Conservation (phyloP, 2,797 vertebrate genomes). For the Fringilla coelebs region DNA sequence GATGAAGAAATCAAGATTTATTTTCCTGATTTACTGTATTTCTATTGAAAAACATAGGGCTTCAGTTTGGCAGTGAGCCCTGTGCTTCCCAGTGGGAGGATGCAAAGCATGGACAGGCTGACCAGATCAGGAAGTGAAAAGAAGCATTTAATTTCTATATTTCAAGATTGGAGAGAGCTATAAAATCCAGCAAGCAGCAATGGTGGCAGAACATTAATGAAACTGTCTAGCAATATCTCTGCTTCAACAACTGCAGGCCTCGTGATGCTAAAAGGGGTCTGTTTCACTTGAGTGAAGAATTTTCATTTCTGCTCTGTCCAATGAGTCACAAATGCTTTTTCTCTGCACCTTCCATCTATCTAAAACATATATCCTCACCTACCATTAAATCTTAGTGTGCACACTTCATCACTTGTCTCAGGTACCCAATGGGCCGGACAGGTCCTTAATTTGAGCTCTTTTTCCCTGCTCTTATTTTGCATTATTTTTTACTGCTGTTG, state of each 20-base stretch:
- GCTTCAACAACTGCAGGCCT: neutral
- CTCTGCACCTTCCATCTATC: neutral
- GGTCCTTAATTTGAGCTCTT: neutral
- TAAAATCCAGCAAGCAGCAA: neutral
- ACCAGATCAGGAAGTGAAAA: slow-evolving; percentile 14
- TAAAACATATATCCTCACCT: neutral
- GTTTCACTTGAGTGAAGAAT: neutral
- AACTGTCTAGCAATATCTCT: neutral
- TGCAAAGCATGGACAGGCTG: neutral
- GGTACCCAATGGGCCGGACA: neutral
- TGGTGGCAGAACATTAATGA: neutral
- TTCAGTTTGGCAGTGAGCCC: neutral
- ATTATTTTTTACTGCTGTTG: slow-evolving; percentile 3
- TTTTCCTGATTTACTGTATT: neutral
- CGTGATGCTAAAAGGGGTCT: neutral
- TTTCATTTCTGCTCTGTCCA: neutral
- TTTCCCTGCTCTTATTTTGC: neutral
- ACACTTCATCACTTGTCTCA: slow-evolving; percentile 6
- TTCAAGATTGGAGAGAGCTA: neutral
- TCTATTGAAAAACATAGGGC: neutral
- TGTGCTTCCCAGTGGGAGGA: neutral
- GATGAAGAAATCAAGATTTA: neutral
- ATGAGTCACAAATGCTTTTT: neutral
- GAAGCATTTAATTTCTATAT: neutral
- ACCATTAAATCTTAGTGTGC: neutral